Conservation (phyloP, 2,113 vertebrate genomes). For the Camelus bactrianus region DNA sequence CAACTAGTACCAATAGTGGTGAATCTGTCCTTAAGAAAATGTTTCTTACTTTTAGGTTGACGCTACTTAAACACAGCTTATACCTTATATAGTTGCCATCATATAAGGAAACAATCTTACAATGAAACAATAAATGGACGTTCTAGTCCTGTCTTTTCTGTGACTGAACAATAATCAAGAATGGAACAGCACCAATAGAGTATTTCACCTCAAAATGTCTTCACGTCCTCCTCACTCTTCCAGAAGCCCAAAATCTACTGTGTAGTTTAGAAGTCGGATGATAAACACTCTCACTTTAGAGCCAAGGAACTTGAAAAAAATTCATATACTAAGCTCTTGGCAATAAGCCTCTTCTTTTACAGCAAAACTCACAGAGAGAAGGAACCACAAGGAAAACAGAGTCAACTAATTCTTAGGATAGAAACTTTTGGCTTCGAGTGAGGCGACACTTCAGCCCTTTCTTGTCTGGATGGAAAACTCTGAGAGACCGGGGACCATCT, state of each 20-base stretch:
- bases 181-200: not conserved
- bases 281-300: not conserved
- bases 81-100: not conserved
- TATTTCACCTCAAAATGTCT: not conserved
- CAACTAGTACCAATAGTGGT: not conserved
- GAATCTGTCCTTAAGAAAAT: not conserved
- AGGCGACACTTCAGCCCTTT: not conserved
- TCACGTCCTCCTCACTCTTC: not conserved
- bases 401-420: not conserved
- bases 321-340: not conserved
- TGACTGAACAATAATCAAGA: not conserved
- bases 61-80: not conserved
- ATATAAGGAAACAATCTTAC: not conserved
- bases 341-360: slow-evolving; percentile 7
- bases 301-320: slow-evolving; percentile 44
- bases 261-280: not conserved
- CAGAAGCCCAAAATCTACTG: slow-evolving; percentile 6
- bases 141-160: not conserved
- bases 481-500: not conserved
- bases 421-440: slow-evolving; percentile 35
- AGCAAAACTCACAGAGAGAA: slow-evolving; percentile 32
- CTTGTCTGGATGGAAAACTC: slow-evolving; percentile 18
- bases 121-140: not conserved
- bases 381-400: slow-evolving; percentile 2
- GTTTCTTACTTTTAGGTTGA: slow-evolving; percentile 26